Base-by-base conservation (phyloP, 2,113 vertebrate genomes). In the Brachionichthys hirsutus region DNA sequence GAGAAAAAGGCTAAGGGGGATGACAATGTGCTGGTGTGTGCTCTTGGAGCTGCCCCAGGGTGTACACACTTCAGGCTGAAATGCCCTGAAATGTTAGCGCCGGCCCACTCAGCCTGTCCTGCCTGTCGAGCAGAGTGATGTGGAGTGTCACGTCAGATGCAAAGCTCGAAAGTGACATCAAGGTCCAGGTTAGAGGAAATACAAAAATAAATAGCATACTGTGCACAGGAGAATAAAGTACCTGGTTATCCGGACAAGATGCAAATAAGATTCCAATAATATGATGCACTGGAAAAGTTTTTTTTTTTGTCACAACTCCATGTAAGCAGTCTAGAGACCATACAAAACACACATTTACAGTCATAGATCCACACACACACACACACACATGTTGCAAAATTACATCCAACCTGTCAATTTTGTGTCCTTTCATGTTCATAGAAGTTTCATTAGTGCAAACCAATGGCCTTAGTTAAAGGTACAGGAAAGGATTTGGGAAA, bases 11-110 rank as follows among this genome's bases (percentile, higher is more conserved):
- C 80, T 77, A 77, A 70, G 46, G 75, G 64, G 71, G 68, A 78
- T 71, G 83, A 85, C 81, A 84, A 71, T 72, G 64, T 85, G 78
- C 72, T 85, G 70, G 75, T 41, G 48, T 80, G 80, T 70, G 83
- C 67, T 76, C 54, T 61, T 65, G 77, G 64, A 62, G 22, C 66
- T 74, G 66, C 69, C 73, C 52, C 36, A 43, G 80, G 70, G 61
- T 72, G 68, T 43, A 78, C 43, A 35, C 56, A 69, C 50, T 69
- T 69, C 75, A 73, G 66, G 65, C 54, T 76, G 77, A 82, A 67
- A 79, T 69, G 44, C 51, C 83, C 70, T 78, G 69, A 79, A 79
- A 74, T 73, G 54, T 67, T 60, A 58, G 42, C 6, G 41, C 38
- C 63, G 71, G 62, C 62, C 73, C 79, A 82, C 43, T 73, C 82